A percentile compares a stretch with the other conserved stretches of the same genome.
Evolutionary conservation across 1,140 invertebrate genomes (phyloP).

Genomic region (Drosophila neocordata): DNA sequence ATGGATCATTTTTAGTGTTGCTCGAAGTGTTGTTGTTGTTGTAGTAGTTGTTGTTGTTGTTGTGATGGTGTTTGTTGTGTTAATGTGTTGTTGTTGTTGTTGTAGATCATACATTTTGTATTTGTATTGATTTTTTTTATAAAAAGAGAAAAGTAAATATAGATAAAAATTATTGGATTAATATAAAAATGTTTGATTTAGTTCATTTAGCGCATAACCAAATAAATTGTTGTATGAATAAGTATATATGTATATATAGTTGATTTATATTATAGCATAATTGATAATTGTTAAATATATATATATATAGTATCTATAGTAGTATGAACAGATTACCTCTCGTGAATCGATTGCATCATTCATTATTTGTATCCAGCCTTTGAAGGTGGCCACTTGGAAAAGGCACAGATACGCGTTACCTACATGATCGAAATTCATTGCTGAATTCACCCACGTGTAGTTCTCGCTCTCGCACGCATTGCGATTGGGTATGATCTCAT

Average conservation of each 20-base stretch:
- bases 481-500: constrained; percentile 93
- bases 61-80: constrained; percentile 49
- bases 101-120: constrained; percentile 36
- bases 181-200: constrained; percentile 65
- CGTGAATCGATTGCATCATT: constrained; percentile 98
- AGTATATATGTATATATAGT: not conserved
- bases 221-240: constrained; percentile 7
- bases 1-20: constrained; percentile 80
- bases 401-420: constrained; percentile 98
- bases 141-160: constrained; percentile 75
- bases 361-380: constrained; percentile 98
- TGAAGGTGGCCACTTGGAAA: constrained; percentile 99
- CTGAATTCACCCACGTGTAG: constrained; percentile 97
- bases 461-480: constrained; percentile 93
- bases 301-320: constrained; percentile 16
- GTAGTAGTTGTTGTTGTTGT: constrained; percentile 49
- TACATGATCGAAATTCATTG: constrained; percentile 99
- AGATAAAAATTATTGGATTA: constrained; percentile 67
- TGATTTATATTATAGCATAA: not conserved
- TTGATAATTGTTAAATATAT: constrained; percentile 17
- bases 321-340: constrained; percentile 86
- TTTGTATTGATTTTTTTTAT: constrained; percentile 25
- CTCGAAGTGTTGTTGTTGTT: constrained; percentile 57
- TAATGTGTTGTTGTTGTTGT: constrained; percentile 58
- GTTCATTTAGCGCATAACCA: not conserved